These are phyloP conservation scores for Drosophila fungiperda DNA, from an alignment of 2,888 invertebrate genomes.

Conservation along the genomic window DNA sequence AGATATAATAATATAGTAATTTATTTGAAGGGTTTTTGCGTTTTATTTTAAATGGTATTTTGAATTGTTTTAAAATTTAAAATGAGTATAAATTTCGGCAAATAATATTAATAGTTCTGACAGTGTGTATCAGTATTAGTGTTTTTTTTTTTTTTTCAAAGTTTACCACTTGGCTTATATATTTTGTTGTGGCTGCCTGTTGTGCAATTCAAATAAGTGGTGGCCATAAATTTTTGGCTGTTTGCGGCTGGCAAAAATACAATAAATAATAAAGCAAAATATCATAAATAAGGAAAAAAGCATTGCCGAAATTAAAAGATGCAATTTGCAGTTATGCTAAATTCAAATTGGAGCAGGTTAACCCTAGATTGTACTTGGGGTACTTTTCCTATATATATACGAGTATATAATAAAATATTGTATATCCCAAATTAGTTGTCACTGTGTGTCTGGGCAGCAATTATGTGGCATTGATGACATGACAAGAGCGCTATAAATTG, in stretches of 20 bases:
- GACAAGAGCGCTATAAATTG: constrained; percentile 25
- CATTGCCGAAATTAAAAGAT: constrained; percentile 33
- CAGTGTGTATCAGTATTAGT: not conserved
- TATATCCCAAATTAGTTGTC: not conserved
- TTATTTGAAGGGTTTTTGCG: not conserved
- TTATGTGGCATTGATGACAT: constrained; percentile 27
- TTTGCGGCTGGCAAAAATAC: constrained; percentile 44
- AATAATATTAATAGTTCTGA: not conserved
- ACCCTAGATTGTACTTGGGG: too few species aligned
- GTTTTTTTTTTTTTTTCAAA: not conserved
- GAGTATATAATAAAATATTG: not conserved
- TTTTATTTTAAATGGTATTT: not conserved
- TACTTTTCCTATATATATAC: not conserved
- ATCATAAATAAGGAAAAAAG: constrained; percentile 63
- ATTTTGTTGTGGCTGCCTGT: constrained; percentile 3
- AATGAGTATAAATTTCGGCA: not conserved
- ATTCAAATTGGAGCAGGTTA: not conserved
- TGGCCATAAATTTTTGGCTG: constrained; percentile 46
- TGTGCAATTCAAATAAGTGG: constrained; percentile 24
- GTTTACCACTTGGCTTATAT: not conserved
- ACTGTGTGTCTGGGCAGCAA: constrained; percentile 12
- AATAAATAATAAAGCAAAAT: constrained; percentile 65
- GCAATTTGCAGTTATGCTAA: constrained; percentile 5
- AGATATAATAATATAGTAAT: not conserved
- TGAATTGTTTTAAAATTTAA: not conserved